These are phyloP conservation scores for Aradophagus sp. DNA, from an alignment of 1,140 invertebrate species.

Conservation along the genomic window DNA sequence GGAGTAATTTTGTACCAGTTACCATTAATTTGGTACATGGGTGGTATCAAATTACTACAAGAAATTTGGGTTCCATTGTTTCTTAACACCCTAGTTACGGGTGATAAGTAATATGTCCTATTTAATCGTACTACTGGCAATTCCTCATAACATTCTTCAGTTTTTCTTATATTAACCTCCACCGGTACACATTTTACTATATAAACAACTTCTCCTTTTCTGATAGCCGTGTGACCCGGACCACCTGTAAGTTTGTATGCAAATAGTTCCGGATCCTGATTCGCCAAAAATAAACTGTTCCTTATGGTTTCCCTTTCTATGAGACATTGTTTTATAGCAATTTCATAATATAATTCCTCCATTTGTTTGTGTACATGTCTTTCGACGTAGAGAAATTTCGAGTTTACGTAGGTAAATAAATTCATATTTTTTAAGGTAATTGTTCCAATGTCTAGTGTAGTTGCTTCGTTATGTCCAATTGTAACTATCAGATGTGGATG, in stretches of 20 bases:
- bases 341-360: slow-evolving; percentile 6
- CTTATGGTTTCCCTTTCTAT: slow-evolving; percentile 11
- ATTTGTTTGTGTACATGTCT: slow-evolving; percentile 6
- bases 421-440: slow-evolving; percentile 7
- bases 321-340: neutral
- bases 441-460: neutral
- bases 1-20: too few species aligned
- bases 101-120: too few species aligned
- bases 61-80: too few species aligned
- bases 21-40: too few species aligned
- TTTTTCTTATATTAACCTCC: too few species aligned
- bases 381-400: slow-evolving; percentile 15
- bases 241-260: slow-evolving; percentile 23
- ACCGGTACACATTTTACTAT: too few species aligned
- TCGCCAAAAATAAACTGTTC: slow-evolving; percentile 18
- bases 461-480: too few species aligned
- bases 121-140: too few species aligned
- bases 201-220: neutral
- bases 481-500: slow-evolving; percentile 38
- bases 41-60: too few species aligned
- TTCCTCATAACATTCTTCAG: too few species aligned
- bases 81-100: too few species aligned
- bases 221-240: slow-evolving; percentile 29
- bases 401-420: slow-evolving; percentile 11
- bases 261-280: slow-evolving; percentile 20